Evolutionary conservation across 2,113 vertebrate genomes (phyloP), one percentile per base, ranked within the genome.

Genomic region (Rostratula benghalensis): DNA sequence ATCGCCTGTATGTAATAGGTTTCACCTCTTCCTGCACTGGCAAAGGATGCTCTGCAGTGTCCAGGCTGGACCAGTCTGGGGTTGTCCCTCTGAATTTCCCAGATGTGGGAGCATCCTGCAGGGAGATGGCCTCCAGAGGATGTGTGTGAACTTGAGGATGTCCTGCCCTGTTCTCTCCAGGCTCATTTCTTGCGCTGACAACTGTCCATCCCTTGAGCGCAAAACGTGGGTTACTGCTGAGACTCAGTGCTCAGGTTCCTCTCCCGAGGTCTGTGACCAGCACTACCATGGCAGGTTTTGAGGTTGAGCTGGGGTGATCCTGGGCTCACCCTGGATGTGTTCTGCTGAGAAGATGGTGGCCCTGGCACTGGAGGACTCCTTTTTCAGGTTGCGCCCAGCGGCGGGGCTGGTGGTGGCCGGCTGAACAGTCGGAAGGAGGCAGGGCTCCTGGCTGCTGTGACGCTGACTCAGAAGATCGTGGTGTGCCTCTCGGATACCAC

Each of bases 371-470:
- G 35, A 31, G 50, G 57, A 31, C 51, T 91, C 30, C 91, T 80
- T 61, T n/a, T 77, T 73, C 97, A 99, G 99, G 99, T 99, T 20
- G 98, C 98, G 11, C 98, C 99, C 0, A 96, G 98, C 2, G 89
- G 97, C 1, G 98, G 98, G 3, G 64, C 96, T 0, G 79, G 97
- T 1, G 87, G 97, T 1, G 98, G 98, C 27, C 98, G 99, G 53
- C 97, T 99, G 43, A 99, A 99, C 97, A 99, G 99, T 37, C 99
- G 99, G 16, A 99, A 99, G 97, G 99, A 99, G 96, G 99, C 99
- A 0, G 98, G 99, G 83, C 98, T 99, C 61, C 97, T 99, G 86
- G 99, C 98, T 0, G 99, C 99, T 0, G 98, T 99, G 75, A 99
- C 98, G 0, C 98, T 99, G 64, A 98, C 99, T 23, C 99, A 99